Evolutionary conservation across 2,797 vertebrate species (phyloP), one percentile per base, ranked within the genome.

Genomic region (Garrulus glandarius): DNA sequence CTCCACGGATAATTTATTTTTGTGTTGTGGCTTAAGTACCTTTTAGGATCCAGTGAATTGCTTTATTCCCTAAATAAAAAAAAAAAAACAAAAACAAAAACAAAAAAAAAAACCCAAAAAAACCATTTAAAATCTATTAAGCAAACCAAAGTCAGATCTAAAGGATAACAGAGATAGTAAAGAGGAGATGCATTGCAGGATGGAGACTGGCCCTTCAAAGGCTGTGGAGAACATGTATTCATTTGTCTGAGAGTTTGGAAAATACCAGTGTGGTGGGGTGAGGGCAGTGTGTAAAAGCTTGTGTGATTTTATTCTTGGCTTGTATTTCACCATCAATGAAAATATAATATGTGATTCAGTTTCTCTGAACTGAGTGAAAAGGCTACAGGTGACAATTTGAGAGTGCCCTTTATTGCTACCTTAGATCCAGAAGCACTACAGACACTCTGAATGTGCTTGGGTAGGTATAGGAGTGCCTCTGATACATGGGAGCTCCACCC

Each of bases 191-290:
- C 32, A 61, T 47, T 1, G 0, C 46, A 26, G 27, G 56, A 27
- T 55, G 36, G 44, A 70, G 68, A 6, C 46, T 71, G 61, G 36
- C 18, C 18, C 50, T 93, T 94, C 78, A 32, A 74, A 68, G 50
- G 2, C 64, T 77, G 13, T 78, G 71, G 41, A 67, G 16, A 15
- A 13, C 32, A 22, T 91, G 46, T 57, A 61, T 64, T 89, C 2
- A 1, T 84, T 91, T 93, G 71, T 20, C 81, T 89, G 75, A 39
- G 39, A 85, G 57, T 68, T 82, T 87, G 81, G 92, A 92, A 96
- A 93, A 94, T 69, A 89, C n/a, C 87, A 75, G 64, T 37, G 75
- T 85, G 75, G 34, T 74, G 41, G 64, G n/a, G 14, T 57, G 80
- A 92, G 70, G 72, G 70, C 49, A 83, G 37, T 15, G 46, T 55